Evolutionary conservation across 2,888 invertebrate species (phyloP).

Genomic region (Thereva unica): DNA sequence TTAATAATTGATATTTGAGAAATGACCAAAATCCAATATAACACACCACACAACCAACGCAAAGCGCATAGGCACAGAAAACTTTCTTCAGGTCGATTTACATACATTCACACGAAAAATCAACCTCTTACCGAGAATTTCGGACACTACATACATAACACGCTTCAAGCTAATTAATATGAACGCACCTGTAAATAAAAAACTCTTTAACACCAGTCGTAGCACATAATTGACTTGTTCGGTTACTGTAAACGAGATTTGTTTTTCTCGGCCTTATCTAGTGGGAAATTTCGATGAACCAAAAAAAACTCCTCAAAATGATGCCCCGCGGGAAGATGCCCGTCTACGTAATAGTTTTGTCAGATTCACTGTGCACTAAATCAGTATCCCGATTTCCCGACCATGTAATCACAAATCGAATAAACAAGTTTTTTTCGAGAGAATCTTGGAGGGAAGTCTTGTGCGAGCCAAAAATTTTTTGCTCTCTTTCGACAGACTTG

Average conservation of each 20-base stretch:
- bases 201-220: slow-evolving; percentile 21
- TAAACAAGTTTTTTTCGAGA: slow-evolving; percentile 24
- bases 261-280: slow-evolving; percentile 14
- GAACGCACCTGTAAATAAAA: slow-evolving; percentile 32
- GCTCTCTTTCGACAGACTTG: slow-evolving; percentile 15
- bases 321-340: not conserved
- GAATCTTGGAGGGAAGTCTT: slow-evolving; percentile 36
- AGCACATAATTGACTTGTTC: slow-evolving; percentile 26
- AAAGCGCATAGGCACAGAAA: slow-evolving; percentile 13
- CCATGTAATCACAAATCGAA: slow-evolving; percentile 21
- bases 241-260: slow-evolving; percentile 9
- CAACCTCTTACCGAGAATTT: slow-evolving; percentile 27
- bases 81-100: not conserved
- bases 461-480: slow-evolving; percentile 31
- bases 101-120: slow-evolving; percentile 15
- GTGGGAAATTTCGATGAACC: not conserved
- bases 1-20: slow-evolving; percentile 18
- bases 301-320: not conserved
- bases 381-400: not conserved
- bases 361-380: not conserved
- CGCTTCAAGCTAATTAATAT: slow-evolving; percentile 25
- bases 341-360: slow-evolving; percentile 29
- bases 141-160: slow-evolving; percentile 39
- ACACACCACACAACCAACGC: slow-evolving; percentile 1
- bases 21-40: slow-evolving; percentile 19